These are phyloP conservation scores for Petrocephalus schoutedeni DNA, from an alignment of 2,797 vertebrate species.

Conservation along the genomic window DNA sequence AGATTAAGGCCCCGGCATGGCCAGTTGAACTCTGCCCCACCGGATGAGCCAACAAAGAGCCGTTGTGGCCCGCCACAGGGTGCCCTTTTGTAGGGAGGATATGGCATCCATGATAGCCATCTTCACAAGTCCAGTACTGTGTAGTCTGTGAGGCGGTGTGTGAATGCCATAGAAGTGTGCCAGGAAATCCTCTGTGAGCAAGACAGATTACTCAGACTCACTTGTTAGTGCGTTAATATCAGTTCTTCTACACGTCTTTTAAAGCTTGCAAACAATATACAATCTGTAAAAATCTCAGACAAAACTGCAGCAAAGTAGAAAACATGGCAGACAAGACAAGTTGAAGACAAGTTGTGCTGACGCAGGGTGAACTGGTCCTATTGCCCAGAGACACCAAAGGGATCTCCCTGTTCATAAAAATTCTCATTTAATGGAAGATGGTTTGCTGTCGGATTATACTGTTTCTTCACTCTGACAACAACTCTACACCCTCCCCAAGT, in stretches of 20 bases:
- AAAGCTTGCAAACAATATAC: not conserved
- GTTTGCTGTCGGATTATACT: not conserved
- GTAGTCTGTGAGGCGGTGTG: not conserved
- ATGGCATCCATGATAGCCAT: not conserved
- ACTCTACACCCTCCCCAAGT: not conserved
- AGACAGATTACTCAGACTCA: not conserved
- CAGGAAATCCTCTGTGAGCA: not conserved
- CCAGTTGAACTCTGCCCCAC: not conserved
- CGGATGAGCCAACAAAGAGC: conserved; percentile 20
- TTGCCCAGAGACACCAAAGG: too few relatives aligned
- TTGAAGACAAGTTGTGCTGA: too few relatives aligned
- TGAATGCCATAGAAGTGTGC: not conserved
- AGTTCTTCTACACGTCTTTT: not conserved
- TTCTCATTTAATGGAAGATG: not conserved
- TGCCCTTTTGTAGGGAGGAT: conserved; percentile 16
- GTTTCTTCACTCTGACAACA: not conserved
- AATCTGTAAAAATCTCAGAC: not conserved
- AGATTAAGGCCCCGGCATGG: not conserved
- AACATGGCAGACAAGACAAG: not conserved
- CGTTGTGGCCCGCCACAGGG: conserved; percentile 29
- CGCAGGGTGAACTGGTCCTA: too few relatives aligned
- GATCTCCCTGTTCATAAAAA: not conserved
- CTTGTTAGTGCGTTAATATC: not conserved
- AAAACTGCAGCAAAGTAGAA: not conserved
- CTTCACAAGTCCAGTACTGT: conserved; percentile 23